Conservation (phyloP, 1,140 invertebrate genomes). For the Polyergus mexicanus region DNA sequence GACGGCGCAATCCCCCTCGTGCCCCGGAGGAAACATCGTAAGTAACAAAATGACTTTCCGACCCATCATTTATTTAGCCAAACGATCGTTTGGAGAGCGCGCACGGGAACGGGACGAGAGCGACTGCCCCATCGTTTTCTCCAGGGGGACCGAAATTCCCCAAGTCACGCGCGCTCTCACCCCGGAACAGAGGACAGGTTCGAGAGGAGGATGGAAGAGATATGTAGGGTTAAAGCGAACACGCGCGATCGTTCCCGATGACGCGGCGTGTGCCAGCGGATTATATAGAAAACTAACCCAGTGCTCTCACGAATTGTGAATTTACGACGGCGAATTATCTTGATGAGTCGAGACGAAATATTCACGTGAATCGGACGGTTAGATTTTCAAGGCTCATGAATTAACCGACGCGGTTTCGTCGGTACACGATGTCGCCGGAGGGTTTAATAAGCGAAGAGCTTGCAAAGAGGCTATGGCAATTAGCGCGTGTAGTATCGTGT, state of each 20-base stretch:
- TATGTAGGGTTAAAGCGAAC: not conserved
- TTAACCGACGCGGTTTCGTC: slow-evolving; percentile 46
- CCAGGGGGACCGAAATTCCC: slow-evolving; percentile 32
- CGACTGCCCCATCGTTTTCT: slow-evolving; percentile 12
- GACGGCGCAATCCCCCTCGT: not conserved
- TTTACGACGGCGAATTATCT: slow-evolving; percentile 38
- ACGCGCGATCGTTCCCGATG: too few species aligned
- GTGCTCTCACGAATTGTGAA: slow-evolving; percentile 11
- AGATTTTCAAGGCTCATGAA: slow-evolving; percentile 49
- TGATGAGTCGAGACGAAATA: slow-evolving; percentile 18
- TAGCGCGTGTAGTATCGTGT: slow-evolving; percentile 13
- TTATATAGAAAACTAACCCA: slow-evolving; percentile 13
- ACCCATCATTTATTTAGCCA: slow-evolving; percentile 56
- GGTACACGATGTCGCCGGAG: slow-evolving; percentile 30
- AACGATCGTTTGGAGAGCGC: slow-evolving; percentile 45
- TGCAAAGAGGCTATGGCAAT: slow-evolving; percentile 15
- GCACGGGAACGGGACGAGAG: slow-evolving; percentile 26
- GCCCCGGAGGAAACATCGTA: slow-evolving; percentile 33
- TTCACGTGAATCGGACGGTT: slow-evolving; percentile 33
- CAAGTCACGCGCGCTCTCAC: slow-evolving; percentile 50
- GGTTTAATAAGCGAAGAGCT: slow-evolving; percentile 59
- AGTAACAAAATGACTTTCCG: slow-evolving; percentile 54
- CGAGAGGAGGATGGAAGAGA: not conserved
- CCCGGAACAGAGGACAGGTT: not conserved
- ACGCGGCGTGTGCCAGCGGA: too few species aligned